Evolutionary conservation across 2,797 vertebrate genomes (phyloP).

Genomic region (Gymnocypris eckloni): DNA sequence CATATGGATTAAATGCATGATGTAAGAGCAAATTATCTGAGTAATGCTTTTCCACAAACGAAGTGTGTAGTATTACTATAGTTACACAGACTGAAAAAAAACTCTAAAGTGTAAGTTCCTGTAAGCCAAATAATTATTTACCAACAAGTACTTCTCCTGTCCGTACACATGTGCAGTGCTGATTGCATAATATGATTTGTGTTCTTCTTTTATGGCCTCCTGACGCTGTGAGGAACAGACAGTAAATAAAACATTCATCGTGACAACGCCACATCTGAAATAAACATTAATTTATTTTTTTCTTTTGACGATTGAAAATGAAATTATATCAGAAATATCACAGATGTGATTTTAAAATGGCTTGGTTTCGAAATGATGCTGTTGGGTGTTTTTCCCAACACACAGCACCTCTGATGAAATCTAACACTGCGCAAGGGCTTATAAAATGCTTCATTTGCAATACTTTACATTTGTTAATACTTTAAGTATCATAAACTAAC

Average conservation of each 20-base stretch:
- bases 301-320: neutral
- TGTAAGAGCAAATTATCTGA: neutral
- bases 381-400: neutral
- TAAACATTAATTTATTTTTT: neutral
- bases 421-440: neutral
- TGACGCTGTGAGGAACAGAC: conserved; percentile 79
- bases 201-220: conserved; percentile 85
- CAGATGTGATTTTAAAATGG: neutral
- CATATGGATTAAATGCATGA: neutral
- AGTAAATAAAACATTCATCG: neutral
- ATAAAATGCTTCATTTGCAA: neutral
- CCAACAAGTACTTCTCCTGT: conserved; percentile 96
- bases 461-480: neutral
- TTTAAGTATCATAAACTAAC: neutral
- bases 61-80: neutral
- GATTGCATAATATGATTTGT: conserved; percentile 93
- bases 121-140: conserved; percentile 73
- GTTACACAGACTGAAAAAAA: neutral
- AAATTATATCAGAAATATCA: neutral
- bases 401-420: neutral
- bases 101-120: neutral
- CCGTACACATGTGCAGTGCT: conserved; percentile 94
- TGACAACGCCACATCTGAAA: neutral
- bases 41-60: neutral
- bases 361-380: neutral